These are phyloP conservation scores for Tricholauxania praeusta DNA, from an alignment of 2,888 invertebrate species.

Conservation along the genomic window DNA sequence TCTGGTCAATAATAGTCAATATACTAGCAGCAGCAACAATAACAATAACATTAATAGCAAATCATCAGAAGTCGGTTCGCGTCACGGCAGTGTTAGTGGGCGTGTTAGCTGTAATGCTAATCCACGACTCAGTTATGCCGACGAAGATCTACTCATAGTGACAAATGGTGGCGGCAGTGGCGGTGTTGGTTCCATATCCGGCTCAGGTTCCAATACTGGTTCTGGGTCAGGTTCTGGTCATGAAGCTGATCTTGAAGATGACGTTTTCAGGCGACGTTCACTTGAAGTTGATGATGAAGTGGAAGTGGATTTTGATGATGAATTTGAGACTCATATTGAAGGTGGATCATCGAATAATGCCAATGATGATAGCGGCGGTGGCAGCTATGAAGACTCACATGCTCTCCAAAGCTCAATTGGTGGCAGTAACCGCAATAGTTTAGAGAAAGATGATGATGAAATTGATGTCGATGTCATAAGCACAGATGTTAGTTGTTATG, in stretches of 20 bases:
- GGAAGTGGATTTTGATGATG: slow-evolving; percentile 61
- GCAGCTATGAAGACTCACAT: slow-evolving; percentile 67
- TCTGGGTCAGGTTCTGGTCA: slow-evolving; percentile 44
- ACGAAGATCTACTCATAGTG: slow-evolving; percentile 60
- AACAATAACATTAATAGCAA: slow-evolving; percentile 21
- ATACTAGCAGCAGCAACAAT: slow-evolving; percentile 36
- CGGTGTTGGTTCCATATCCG: slow-evolving; percentile 39
- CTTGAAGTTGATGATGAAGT: slow-evolving; percentile 61
- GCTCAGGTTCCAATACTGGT: slow-evolving; percentile 26
- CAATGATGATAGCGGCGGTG: slow-evolving; percentile 67
- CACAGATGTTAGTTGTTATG: slow-evolving; percentile 67
- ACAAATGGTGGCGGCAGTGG: slow-evolving; percentile 43
- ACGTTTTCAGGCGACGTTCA: slow-evolving; percentile 61
- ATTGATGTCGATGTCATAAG: slow-evolving; percentile 67
- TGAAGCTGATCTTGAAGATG: slow-evolving; percentile 53
- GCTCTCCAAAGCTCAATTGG: slow-evolving; percentile 65
- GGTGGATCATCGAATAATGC: slow-evolving; percentile 61
- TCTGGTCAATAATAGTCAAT: slow-evolving; percentile 52
- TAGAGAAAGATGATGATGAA: slow-evolving; percentile 67
- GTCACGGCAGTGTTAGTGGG: slow-evolving; percentile 44
- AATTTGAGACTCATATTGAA: slow-evolving; percentile 65
- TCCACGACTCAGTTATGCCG: slow-evolving; percentile 61
- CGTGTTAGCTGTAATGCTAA: slow-evolving; percentile 44
- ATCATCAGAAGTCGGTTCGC: slow-evolving; percentile 30
- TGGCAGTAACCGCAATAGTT: slow-evolving; percentile 66